A percentile compares a stretch with the other conserved stretches of the same genome.
Conservation (phyloP, 92 coral and sea anemone species). For the Heliopora coerulea region DNA sequence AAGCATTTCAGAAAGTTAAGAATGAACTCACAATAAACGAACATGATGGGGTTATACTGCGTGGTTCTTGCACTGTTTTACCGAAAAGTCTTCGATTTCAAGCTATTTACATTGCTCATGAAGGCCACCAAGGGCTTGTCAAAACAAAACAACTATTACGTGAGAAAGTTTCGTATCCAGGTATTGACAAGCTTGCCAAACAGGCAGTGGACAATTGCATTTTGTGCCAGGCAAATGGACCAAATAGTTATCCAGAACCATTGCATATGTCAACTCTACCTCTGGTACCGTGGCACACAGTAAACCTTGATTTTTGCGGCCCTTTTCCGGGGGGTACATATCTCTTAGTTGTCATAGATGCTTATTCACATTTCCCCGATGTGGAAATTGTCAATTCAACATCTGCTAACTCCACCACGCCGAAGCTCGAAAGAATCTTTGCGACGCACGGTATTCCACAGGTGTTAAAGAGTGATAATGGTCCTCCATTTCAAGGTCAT, state of each 20-base stretch:
- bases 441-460: constrained; percentile 44
- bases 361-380: constrained; percentile 34
- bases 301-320: constrained; percentile 40
- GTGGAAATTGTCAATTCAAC: constrained; percentile 35
- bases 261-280: constrained; percentile 29
- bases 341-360: constrained; percentile 41
- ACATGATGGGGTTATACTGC: constrained; percentile 11
- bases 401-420: constrained; percentile 21
- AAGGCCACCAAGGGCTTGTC: constrained; percentile 54
- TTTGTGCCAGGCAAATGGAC: constrained; percentile 32
- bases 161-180: constrained; percentile 50
- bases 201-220: constrained; percentile 18
- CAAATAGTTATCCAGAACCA: constrained; percentile 23
- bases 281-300: not conserved
- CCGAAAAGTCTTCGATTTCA: constrained; percentile 15
- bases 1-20: not conserved
- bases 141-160: constrained; percentile 45
- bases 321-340: constrained; percentile 42
- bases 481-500: constrained; percentile 42
- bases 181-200: constrained; percentile 37
- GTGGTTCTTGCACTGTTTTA: constrained; percentile 32
- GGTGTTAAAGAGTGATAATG: constrained; percentile 39
- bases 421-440: constrained; percentile 29
- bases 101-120: constrained; percentile 48
- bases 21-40: constrained; percentile 37